phyloP scores from a whole-genome alignment of 2,113 vertebrate genomes.

The Ondatra zibethicus region DNA sequence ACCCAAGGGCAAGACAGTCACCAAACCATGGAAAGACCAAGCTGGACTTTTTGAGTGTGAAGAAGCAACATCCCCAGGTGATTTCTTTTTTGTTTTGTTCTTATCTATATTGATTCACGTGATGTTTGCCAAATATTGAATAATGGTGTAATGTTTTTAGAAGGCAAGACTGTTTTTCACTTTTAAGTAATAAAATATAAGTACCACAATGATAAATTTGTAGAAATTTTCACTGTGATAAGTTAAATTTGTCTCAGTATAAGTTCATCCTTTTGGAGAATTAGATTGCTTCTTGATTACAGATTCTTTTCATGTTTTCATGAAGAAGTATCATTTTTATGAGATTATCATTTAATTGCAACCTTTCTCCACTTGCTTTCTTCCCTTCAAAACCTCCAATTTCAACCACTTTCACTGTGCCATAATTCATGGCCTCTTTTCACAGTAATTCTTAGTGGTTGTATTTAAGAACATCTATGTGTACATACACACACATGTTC shows the following conservation, averaged over 20 bases:
- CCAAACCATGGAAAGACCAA: not conserved
- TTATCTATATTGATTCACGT: constrained; percentile 1
- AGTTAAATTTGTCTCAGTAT: not conserved
- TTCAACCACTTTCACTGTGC: not conserved
- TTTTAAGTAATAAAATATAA: constrained; percentile 31
- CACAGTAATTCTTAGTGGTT: not conserved
- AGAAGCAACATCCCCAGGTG: not conserved
- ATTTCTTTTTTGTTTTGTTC: constrained; percentile 6
- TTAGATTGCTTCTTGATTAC: constrained; percentile 46
- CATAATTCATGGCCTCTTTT: not conserved
- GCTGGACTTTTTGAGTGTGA: not conserved
- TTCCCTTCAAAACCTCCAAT: not conserved
- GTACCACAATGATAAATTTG: constrained; percentile 38
- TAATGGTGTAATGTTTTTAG: constrained; percentile 50
- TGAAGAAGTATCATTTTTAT: not conserved
- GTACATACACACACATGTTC: no score
- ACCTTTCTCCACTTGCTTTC: not conserved
- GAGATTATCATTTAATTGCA: not conserved
- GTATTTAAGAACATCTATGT: not conserved
- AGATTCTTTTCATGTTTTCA: not conserved
- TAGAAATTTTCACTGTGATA: constrained; percentile 41
- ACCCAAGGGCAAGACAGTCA: not conserved
- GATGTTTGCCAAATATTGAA: not conserved
- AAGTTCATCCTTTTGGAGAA: constrained; percentile 27
- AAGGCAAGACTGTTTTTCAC: not conserved